Percentiles rank a stretch among this genome's conserved stretches.
Conservation (phyloP, 2,113 vertebrate genomes). For the Mormyrus iriodes region DNA sequence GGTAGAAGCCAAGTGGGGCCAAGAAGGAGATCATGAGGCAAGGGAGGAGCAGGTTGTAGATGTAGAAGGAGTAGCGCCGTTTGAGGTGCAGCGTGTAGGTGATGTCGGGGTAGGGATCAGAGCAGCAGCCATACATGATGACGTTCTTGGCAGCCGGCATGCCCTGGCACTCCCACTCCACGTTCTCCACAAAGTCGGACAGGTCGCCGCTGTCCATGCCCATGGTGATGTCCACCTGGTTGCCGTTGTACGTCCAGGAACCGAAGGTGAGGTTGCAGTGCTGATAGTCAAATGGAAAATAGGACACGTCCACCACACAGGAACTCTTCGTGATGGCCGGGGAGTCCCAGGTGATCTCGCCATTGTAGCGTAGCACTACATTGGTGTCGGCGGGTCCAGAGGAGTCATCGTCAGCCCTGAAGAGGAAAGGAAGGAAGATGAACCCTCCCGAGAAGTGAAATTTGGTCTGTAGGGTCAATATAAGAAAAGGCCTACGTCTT, state of each 20-base stretch:
- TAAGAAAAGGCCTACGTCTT: neutral
- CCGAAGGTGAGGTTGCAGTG: conserved; percentile 94
- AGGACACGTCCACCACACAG: conserved; percentile 90
- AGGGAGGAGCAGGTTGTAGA: conserved; percentile 90
- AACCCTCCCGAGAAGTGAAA: neutral
- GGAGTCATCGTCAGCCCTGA: conserved; percentile 86
- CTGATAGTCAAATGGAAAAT: conserved; percentile 93
- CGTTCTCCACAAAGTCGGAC: conserved; percentile 91
- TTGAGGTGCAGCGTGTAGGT: conserved; percentile 90
- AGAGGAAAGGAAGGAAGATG: conserved; percentile 24
- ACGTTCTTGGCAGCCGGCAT: conserved; percentile 90
- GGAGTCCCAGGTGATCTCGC: conserved; percentile 90
- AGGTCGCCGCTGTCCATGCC: conserved; percentile 83
- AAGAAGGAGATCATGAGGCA: conserved; percentile 95
- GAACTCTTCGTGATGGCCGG: conserved; percentile 95
- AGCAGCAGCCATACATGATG: conserved; percentile 93
- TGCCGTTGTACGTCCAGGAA: conserved; percentile 98
- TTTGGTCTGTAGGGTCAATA: neutral
- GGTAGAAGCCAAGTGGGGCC: conserved; percentile 90
- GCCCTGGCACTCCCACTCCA: conserved; percentile 94
- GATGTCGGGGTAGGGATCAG: conserved; percentile 92
- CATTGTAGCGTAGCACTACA: conserved; percentile 84
- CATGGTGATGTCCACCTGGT: conserved; percentile 81
- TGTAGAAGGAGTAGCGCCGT: conserved; percentile 90
- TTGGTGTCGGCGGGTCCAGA: conserved; percentile 84